Percentiles rank a stretch among this genome's conserved stretches.
phyloP scores from a whole-genome alignment of 1,140 invertebrate species.

The Drosophila ogumai region DNA sequence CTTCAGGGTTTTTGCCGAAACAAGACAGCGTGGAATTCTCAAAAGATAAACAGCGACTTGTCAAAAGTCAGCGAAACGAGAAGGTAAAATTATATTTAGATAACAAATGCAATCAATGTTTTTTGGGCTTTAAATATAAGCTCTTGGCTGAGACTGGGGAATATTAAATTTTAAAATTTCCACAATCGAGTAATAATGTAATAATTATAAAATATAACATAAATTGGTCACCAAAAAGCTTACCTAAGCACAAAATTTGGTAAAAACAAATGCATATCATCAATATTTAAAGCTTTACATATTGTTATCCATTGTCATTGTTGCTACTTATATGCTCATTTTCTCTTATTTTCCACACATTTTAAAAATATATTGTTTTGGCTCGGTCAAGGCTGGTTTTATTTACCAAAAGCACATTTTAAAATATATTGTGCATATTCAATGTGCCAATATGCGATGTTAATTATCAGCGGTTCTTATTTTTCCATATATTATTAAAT shows the following conservation, averaged over 20 bases:
- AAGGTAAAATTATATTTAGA: conserved; percentile 24
- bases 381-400: conserved; percentile 2
- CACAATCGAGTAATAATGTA: background rate
- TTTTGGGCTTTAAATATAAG: background rate
- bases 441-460: background rate
- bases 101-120: conserved; percentile 30
- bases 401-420: conserved; percentile 2
- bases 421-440: background rate
- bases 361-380: background rate
- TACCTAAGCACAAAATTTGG: too few relatives aligned
- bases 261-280: background rate
- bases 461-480: background rate
- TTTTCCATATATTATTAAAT: background rate
- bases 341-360: too few relatives aligned
- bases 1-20: conserved; percentile 24
- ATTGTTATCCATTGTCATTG: background rate
- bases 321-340: background rate
- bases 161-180: background rate
- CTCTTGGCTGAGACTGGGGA: background rate
- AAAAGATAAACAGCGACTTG: conserved; percentile 31
- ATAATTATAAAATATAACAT: background rate
- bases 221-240: background rate
- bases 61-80: conserved; percentile 14
- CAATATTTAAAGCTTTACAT: background rate
- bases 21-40: conserved; percentile 19